A percentile compares a stretch with the other conserved stretches of the same genome.
These are phyloP conservation scores for Apodemia mormo DNA, from an alignment of 2,888 invertebrate species.

Conservation along the genomic window DNA sequence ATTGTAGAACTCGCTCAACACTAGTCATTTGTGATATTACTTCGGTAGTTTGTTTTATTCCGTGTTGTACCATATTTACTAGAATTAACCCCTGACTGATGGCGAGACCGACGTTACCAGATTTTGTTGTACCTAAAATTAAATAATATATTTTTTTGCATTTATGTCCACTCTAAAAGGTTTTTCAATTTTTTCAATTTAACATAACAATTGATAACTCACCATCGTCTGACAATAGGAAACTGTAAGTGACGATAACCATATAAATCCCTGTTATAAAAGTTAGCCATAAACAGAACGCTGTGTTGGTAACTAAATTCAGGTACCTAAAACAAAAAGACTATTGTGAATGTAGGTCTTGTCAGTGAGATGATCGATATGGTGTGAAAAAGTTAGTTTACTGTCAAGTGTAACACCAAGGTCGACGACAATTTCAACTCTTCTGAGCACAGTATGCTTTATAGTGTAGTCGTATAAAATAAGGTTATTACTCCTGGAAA, in stretches of 20 bases:
- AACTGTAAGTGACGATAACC: slow-evolving; percentile 83
- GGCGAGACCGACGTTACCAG: slow-evolving; percentile 87
- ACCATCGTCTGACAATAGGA: slow-evolving; percentile 83
- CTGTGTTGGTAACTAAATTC: slow-evolving; percentile 81
- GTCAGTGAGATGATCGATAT: too few relatives aligned
- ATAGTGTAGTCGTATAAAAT: too few relatives aligned
- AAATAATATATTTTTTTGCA: slow-evolving; percentile 7
- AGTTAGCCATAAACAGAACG: slow-evolving; percentile 85
- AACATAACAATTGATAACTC: slow-evolving; percentile 38
- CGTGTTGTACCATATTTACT: slow-evolving; percentile 91
- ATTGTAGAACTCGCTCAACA: slow-evolving; percentile 91
- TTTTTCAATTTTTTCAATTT: too few relatives aligned
- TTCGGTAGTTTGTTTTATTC: slow-evolving; percentile 90
- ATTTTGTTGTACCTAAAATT: slow-evolving; percentile 73
- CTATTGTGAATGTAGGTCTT: too few relatives aligned
- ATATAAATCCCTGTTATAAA: slow-evolving; percentile 84
- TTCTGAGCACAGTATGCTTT: too few relatives aligned
- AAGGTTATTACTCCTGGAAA: too few relatives aligned
- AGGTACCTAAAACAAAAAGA: slow-evolving; percentile 70
- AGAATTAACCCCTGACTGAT: slow-evolving; percentile 87
- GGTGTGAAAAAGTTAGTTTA: too few relatives aligned
- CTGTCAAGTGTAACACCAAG: too few relatives aligned
- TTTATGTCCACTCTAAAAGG: neutral
- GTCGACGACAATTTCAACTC: too few relatives aligned
- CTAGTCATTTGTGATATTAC: slow-evolving; percentile 89